Percentiles rank a stretch among this genome's conserved stretches.
Evolutionary conservation across 2,113 vertebrate genomes (phyloP).

Genomic region (Grallaria varia): DNA sequence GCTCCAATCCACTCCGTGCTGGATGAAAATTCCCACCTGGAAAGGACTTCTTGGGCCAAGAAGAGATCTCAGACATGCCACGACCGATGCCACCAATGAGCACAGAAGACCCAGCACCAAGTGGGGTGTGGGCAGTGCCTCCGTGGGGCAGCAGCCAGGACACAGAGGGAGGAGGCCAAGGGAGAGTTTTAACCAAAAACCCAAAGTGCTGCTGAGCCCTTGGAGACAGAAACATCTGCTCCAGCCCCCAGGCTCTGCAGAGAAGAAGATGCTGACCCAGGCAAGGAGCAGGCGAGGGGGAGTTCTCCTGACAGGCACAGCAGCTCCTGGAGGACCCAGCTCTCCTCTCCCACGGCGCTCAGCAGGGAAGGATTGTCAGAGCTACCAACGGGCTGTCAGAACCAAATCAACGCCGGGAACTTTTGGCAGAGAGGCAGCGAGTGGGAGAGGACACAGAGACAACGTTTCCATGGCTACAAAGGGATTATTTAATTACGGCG

Average conservation of each 20-base stretch:
- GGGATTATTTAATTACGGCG: conserved; percentile 59
- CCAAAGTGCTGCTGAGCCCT: background rate
- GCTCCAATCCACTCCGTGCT: accelerated
- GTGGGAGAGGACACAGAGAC: conserved; percentile 47
- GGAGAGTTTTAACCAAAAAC: too few relatives aligned
- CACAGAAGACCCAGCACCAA: accelerated
- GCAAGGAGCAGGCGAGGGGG: background rate
- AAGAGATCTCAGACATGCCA: accelerated
- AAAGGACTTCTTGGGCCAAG: background rate
- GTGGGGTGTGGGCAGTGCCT: accelerated
- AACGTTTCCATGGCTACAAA: conserved; percentile 69
- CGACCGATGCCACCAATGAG: accelerated
- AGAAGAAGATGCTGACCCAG: accelerated
- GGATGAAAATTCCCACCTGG: background rate
- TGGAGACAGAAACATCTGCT: background rate
- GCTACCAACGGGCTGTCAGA: background rate
- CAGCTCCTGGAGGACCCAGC: background rate
- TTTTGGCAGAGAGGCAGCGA: conserved; percentile 45
- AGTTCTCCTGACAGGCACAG: background rate
- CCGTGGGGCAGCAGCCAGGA: background rate
- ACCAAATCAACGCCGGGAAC: background rate
- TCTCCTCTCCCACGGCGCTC: background rate
- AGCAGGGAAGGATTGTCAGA: background rate
- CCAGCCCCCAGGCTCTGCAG: accelerated
- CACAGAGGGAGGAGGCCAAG: too few relatives aligned